Base-by-base conservation (phyloP, 2,888 invertebrate species). In the Drosophila seclusa region DNA sequence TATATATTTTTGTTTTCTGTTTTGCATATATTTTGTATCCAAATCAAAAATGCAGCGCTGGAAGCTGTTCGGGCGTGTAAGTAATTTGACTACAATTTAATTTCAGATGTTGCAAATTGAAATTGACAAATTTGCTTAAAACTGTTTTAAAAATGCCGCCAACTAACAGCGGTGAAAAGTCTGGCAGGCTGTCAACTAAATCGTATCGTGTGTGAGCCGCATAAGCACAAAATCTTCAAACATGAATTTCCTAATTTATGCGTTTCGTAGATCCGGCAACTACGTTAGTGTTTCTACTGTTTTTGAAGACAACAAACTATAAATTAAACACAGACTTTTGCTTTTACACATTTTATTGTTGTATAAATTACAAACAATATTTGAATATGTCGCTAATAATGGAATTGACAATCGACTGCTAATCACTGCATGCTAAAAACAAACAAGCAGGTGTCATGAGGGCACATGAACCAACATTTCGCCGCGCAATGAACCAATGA, bases 361-460 rank as follows among this genome's bases (percentile, higher is more conserved):
- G 4, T 16, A 7, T 21, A 21, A 21, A 21, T 45, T 45, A 45
- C 21, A 21, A 21, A 21, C 16, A 1, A 45, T 45, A 7, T 21
- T 21, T 45, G 5, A 21, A 2, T 45, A 21, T 13, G 13, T 45
- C 13, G 13, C 21, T 7, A 10, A 7, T 13, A 45, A 21, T 21
- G 45, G 7, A 45, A 45, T 45, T 21, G 42, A 13, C 21, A 42
- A 21, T 21, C 6, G 7, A 45, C 13, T 45, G 45, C 21, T 45
- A 45, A 21, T 21, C 21, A 45, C 7, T 45, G 24, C 24, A 45
- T 45, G 45, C 27, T 16, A 16, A 8, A 45, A 21, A 2, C 4
- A 8, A 62, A 27, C 5, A 18, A 57, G 13, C 32, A 49, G 40
- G 76, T 73, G 68, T 78, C 57, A 78, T 50, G 1, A n/a, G 31